Conservation (phyloP, 2,888 invertebrate species). For the Catocala fraxini region DNA sequence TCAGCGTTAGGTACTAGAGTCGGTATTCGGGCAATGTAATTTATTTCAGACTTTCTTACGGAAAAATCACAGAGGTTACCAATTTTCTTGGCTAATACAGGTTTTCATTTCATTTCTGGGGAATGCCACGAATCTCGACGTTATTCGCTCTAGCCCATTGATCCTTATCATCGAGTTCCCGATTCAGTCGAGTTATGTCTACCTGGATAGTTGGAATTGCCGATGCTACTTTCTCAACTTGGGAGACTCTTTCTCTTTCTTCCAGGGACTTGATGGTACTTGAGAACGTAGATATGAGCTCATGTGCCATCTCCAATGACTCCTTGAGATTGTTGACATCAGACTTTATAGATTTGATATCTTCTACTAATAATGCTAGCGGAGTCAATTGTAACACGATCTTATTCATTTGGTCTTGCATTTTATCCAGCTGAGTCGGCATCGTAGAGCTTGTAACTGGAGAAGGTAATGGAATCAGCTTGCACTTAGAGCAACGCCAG, state of each 20-base stretch:
- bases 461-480: background rate
- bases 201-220: constrained; percentile 5
- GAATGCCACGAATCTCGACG: background rate
- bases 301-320: constrained; percentile 14
- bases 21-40: constrained; percentile 7
- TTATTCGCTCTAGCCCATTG: constrained; percentile 6
- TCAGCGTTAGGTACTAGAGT: constrained; percentile 4
- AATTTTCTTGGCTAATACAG: constrained; percentile 5
- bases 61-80: background rate
- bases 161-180: constrained; percentile 6
- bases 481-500: background rate
- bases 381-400: constrained; percentile 25
- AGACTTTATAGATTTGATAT: constrained; percentile 31
- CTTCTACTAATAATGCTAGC: constrained; percentile 26
- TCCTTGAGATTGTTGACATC: constrained; percentile 19
- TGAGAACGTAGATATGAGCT: constrained; percentile 5
- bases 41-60: constrained; percentile 3
- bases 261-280: constrained; percentile 11
- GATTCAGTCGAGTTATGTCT: constrained; percentile 3
- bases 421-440: constrained; percentile 12
- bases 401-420: constrained; percentile 22
- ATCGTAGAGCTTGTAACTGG: background rate
- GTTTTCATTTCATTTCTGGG: constrained; percentile 1
- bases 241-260: background rate
- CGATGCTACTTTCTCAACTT: constrained; percentile 2